Base-by-base conservation (phyloP, 2,797 vertebrate genomes). In the Aldrovandia affinis region DNA sequence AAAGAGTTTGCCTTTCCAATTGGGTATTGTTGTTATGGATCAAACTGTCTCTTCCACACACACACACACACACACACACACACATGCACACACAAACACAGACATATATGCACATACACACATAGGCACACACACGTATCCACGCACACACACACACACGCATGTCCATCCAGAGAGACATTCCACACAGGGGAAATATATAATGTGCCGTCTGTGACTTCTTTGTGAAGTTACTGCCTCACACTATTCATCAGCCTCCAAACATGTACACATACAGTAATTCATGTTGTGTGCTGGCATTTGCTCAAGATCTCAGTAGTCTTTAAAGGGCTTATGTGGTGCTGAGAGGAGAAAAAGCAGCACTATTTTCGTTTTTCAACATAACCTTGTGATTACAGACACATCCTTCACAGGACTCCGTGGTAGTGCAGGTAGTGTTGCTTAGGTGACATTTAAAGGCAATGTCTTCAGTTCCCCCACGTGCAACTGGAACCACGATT, bases 221-320 rank as follows among this genome's bases (percentile, higher is more conserved):
- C 86, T 79, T 89, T 84, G 87, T 80, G 28, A 73, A 86, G 85
- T 85, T 30, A 83, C 90, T 88, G 89, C 81, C 86, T 89, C 80
- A 83, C 78, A 85, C 88, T 86, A 86, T 79, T 88, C 78, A 83
- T 44, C 80, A 65, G 36, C 22, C 33, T 81, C 79, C 63, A 20
- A 73, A 22, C 25, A 20, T 28, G 47, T 70, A 33, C 44, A 88
- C 75, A 85, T 4, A 42, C 33, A 83, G 65, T n/a, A 8, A 73
- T 57, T 83, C 52, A 77, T 30, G 82, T 55, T 12, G 65, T 70
- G 61, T 9, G 28, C 33, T 82, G 81, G 28, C 65, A 12, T 22
- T 55, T 1, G 8, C 50, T 59, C 70, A 55, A 57, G 22, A 83
- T 39, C 52, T 73, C 28, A 33, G 65, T 47, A 33, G 54, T 68